Percentiles rank a stretch among this genome's conserved stretches.
Evolutionary conservation across 2,797 vertebrate species (phyloP).

Genomic region (Vespertilio murinus): DNA sequence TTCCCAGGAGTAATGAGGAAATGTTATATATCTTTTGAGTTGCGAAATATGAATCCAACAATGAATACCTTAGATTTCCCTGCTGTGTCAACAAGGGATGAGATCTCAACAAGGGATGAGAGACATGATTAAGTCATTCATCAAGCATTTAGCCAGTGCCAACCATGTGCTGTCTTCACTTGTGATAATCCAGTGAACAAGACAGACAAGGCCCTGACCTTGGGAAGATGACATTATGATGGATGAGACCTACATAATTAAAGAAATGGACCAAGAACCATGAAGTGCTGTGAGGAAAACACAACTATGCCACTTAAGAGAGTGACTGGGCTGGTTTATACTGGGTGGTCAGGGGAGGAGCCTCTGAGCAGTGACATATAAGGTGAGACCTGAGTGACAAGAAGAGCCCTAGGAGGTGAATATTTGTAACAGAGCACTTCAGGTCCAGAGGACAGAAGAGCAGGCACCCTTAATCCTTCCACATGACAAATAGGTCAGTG

Average conservation of each 20-base stretch:
- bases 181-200: not conserved
- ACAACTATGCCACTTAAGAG: not conserved
- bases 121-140: not conserved
- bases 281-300: not conserved
- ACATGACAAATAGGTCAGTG: not conserved
- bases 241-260: not conserved
- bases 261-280: not conserved
- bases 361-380: too few relatives aligned
- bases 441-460: too few relatives aligned
- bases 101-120: not conserved
- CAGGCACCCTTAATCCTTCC: too few relatives aligned
- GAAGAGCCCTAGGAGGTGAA: too few relatives aligned
- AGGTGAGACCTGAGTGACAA: too few relatives aligned
- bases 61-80: not conserved
- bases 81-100: not conserved
- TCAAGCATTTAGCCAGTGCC: not conserved
- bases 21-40: not conserved
- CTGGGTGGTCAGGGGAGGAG: not conserved
- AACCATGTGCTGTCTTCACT: not conserved
- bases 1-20: not conserved
- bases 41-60: not conserved
- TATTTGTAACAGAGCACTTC: too few relatives aligned
- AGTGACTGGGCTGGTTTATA: not conserved
- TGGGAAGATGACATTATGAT: not conserved
- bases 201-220: not conserved